Evolutionary conservation across 2,888 invertebrate species (phyloP).

Genomic region (Pristionchus arcanus): DNA sequence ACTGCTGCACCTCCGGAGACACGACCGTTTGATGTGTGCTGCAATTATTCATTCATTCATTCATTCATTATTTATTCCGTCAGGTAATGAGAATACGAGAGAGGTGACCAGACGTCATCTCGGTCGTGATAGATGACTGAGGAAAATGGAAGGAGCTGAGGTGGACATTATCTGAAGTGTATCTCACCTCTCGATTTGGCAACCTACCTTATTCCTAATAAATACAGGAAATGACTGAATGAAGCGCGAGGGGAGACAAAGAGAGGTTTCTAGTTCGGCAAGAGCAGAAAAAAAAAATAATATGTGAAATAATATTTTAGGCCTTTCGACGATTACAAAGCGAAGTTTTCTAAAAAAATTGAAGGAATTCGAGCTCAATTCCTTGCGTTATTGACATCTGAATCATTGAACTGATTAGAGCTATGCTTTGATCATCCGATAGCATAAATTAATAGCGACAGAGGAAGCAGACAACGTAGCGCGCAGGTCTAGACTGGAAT

Average conservation of each 20-base stretch:
- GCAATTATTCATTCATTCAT: background rate
- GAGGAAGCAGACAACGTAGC: background rate
- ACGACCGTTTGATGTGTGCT: slow-evolving; percentile 29
- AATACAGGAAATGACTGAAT: background rate
- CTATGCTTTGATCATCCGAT: background rate
- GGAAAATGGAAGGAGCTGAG: too few relatives aligned
- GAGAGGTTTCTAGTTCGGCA: background rate
- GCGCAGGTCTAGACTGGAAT: slow-evolving; percentile 19
- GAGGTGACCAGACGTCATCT: too few relatives aligned
- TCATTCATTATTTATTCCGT: too few relatives aligned
- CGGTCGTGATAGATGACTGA: too few relatives aligned
- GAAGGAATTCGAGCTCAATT: background rate
- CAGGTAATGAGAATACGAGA: too few relatives aligned
- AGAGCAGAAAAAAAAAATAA: background rate
- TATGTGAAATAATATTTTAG: background rate
- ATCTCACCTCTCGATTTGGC: too few relatives aligned
- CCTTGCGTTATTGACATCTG: background rate
- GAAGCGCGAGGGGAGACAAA: background rate
- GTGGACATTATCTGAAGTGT: too few relatives aligned
- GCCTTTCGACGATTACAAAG: background rate
- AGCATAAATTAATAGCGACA: background rate
- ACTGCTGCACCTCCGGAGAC: background rate
- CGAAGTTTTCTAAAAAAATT: background rate
- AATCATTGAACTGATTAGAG: background rate
- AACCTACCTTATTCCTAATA: background rate